These are phyloP conservation scores for Notospermus geniculatus DNA, from an alignment of 1,140 invertebrate species.

Conservation along the genomic window DNA sequence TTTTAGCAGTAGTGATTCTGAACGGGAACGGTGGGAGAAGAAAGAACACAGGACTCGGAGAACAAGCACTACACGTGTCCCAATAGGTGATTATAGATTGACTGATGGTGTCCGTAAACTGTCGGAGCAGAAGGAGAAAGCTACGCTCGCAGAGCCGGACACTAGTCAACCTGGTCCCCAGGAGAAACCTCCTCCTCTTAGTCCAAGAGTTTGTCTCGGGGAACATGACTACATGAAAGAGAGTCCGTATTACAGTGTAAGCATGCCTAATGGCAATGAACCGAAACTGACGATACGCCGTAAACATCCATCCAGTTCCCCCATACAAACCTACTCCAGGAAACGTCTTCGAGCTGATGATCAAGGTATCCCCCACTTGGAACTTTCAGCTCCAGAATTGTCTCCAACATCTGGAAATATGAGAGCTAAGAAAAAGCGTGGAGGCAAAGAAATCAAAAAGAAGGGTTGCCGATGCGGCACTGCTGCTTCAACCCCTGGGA, in stretches of 20 bases:
- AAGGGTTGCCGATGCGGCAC: conserved; percentile 85
- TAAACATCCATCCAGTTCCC: background rate
- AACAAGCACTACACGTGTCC: background rate
- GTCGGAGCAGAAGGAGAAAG: background rate
- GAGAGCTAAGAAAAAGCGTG: conserved; percentile 9
- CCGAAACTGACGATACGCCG: background rate
- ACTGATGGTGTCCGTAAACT: background rate
- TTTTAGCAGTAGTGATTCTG: conserved; percentile 11
- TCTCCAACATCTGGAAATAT: background rate
- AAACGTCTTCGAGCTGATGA: background rate
- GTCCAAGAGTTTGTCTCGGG: conserved; percentile 5
- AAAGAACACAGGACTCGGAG: conserved; percentile 15
- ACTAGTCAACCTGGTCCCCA: background rate
- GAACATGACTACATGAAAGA: conserved; percentile 6
- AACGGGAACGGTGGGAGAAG: background rate
- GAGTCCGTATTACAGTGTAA: conserved; percentile 5
- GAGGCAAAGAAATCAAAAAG: background rate
- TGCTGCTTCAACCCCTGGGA: conserved; percentile 80
- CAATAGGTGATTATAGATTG: background rate
- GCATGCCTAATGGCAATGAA: background rate
- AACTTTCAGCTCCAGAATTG: background rate
- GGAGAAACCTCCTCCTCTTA: background rate
- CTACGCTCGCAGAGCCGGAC: background rate
- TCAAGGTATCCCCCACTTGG: background rate
- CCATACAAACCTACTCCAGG: conserved; percentile 1